These are phyloP conservation scores for Pangasius larnaudii DNA, from an alignment of 2,797 vertebrate genomes.

Conservation along the genomic window DNA sequence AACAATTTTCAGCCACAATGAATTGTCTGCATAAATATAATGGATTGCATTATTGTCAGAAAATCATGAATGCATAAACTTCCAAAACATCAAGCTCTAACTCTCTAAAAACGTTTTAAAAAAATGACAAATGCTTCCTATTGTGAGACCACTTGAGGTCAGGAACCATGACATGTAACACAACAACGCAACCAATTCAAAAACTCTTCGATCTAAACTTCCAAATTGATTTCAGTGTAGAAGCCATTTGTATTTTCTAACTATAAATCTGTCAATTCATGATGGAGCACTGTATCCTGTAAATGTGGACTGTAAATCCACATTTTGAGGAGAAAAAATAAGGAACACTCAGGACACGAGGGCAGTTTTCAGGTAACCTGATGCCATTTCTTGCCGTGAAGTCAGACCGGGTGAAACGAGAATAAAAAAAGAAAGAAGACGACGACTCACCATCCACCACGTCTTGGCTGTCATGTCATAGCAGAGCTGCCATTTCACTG, in stretches of 20 bases:
- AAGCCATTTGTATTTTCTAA: background rate
- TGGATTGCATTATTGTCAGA: too few species aligned
- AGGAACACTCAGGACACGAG: background rate
- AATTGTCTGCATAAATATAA: background rate
- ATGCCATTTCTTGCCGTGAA: background rate
- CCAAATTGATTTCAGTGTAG: background rate
- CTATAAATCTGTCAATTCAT: background rate
- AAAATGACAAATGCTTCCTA: background rate
- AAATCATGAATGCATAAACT: background rate
- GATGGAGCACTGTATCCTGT: background rate
- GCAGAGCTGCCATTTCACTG: slow-evolving; percentile 89
- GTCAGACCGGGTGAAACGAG: background rate
- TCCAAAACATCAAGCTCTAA: background rate
- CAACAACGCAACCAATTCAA: background rate
- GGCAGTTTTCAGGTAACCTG: slow-evolving; percentile 7
- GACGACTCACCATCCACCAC: slow-evolving; percentile 93
- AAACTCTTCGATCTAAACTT: too few species aligned
- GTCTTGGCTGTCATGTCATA: slow-evolving; percentile 86
- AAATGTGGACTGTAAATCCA: too few species aligned
- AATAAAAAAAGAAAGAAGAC: background rate
- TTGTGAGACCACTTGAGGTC: background rate
- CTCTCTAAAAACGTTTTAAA: background rate
- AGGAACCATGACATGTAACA: background rate
- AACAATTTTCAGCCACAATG: background rate
- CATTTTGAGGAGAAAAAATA: background rate